phyloP scores from a whole-genome alignment of 2,888 invertebrate species.

The Standfussiana lucernea region DNA sequence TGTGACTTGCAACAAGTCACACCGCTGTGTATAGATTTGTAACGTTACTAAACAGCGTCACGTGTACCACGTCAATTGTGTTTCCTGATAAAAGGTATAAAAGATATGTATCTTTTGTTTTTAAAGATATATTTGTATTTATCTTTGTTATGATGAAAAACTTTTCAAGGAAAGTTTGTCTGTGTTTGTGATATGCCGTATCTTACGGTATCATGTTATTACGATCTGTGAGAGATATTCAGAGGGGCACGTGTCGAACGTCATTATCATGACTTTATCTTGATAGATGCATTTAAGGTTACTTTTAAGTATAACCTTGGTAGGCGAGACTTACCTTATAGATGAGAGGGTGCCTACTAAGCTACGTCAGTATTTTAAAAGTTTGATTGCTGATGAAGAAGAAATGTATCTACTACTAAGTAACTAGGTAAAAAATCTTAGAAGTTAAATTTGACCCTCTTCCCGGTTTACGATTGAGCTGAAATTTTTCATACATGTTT shows the following conservation, averaged over 20 bases:
- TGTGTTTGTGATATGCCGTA: neutral
- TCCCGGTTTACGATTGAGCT: too few species aligned
- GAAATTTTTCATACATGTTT: too few species aligned
- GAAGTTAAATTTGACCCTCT: too few species aligned
- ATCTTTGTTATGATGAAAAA: constrained; percentile 13
- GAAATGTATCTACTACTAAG: too few species aligned
- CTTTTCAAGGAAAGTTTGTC: neutral
- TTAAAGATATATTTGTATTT: neutral
- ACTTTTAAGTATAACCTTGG: neutral
- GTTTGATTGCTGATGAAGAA: neutral
- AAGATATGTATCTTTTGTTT: neutral
- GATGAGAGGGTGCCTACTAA: neutral
- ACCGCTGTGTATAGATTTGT: neutral
- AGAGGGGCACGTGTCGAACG: neutral
- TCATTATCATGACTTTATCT: constrained; percentile 4
- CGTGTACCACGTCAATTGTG: neutral
- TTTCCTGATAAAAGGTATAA: neutral
- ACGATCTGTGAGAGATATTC: neutral
- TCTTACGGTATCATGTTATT: neutral
- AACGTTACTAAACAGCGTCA: neutral
- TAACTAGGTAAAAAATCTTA: too few species aligned
- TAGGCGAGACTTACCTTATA: neutral
- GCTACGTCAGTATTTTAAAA: neutral
- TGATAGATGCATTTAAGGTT: constrained; percentile 9
- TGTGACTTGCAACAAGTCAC: neutral